Evolutionary conservation across 23 tunicate species (phyloP).

Genomic region (Corella eumyota): DNA sequence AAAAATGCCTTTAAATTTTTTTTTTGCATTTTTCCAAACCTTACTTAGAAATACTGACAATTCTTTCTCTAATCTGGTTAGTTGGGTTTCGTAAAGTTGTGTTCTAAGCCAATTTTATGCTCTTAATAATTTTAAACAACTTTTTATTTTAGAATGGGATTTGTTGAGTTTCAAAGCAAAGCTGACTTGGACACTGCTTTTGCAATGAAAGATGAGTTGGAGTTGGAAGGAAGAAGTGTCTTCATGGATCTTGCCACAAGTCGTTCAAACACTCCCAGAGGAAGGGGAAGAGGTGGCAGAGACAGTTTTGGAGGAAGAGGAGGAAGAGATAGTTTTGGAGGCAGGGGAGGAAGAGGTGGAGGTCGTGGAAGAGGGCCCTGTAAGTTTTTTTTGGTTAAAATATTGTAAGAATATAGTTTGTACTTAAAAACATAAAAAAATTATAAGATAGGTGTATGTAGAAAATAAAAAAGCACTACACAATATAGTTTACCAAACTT

Average conservation of each 20-base stretch:
- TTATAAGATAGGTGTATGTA: too few species aligned
- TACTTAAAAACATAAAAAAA: too few species aligned
- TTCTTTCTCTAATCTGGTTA: too few species aligned
- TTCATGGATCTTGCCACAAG: conserved; percentile 29
- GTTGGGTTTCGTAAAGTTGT: too few species aligned
- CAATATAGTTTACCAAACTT: too few species aligned
- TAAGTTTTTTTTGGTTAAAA: conserved; percentile 2
- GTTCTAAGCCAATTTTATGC: too few species aligned
- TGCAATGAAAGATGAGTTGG: conserved; percentile 46
- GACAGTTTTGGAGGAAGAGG: conserved; percentile 35
- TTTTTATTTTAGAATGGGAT: conserved; percentile 44
- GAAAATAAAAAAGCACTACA: too few species aligned
- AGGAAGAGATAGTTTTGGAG: conserved; percentile 15
- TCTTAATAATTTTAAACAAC: too few species aligned
- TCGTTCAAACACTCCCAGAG: conserved; percentile 7
- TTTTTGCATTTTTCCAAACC: too few species aligned
- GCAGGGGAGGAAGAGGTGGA: conserved; percentile 30
- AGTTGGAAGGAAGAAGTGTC: conserved; percentile 51
- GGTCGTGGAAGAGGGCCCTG: conserved; percentile 42
- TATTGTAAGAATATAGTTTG: too few species aligned
- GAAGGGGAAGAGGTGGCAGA: conserved; percentile 32
- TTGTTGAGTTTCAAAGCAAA: conserved; percentile 58
- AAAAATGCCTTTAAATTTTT: too few species aligned
- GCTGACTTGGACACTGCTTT: conserved; percentile 37
- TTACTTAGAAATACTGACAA: too few species aligned